A percentile compares a stretch with the other conserved stretches of the same genome.
These are phyloP conservation scores for Cydia splendana DNA, from an alignment of 1,140 invertebrate genomes.

Conservation along the genomic window DNA sequence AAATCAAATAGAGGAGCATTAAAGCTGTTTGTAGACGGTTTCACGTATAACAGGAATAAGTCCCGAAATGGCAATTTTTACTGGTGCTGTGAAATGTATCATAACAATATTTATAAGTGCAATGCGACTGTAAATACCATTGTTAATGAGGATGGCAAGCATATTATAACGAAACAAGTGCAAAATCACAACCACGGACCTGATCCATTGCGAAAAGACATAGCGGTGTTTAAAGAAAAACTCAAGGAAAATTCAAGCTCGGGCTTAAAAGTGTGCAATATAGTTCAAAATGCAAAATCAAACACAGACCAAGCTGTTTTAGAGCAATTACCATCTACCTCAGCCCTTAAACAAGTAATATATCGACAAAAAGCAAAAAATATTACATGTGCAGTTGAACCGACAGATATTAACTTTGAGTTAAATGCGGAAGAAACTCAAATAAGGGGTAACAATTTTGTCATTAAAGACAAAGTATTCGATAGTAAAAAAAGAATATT, in stretches of 20 bases:
- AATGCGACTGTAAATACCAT: background rate
- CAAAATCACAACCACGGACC: background rate
- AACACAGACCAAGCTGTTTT: background rate
- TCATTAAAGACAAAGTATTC: no score
- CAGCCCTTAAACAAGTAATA: background rate
- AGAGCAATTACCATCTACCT: background rate
- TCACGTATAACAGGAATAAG: background rate
- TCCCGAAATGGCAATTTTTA: background rate
- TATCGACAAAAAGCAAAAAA: background rate
- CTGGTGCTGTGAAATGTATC: constrained; percentile 1
- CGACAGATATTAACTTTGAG: background rate
- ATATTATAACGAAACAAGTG: background rate
- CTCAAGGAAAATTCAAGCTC: background rate
- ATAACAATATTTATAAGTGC: background rate
- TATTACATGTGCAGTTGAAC: background rate
- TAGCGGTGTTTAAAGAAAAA: background rate
- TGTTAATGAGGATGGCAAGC: background rate
- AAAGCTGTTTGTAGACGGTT: background rate
- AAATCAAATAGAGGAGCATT: background rate
- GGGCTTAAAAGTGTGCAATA: background rate
- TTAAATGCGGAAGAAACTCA: background rate
- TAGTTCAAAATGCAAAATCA: background rate
- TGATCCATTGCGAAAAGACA: background rate
- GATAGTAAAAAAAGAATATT: no score
- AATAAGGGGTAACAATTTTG: background rate